Percentiles rank a stretch among this genome's conserved stretches.
These are phyloP conservation scores for Hylaeus volcanicus DNA, from an alignment of 1,140 invertebrate species.

Conservation along the genomic window DNA sequence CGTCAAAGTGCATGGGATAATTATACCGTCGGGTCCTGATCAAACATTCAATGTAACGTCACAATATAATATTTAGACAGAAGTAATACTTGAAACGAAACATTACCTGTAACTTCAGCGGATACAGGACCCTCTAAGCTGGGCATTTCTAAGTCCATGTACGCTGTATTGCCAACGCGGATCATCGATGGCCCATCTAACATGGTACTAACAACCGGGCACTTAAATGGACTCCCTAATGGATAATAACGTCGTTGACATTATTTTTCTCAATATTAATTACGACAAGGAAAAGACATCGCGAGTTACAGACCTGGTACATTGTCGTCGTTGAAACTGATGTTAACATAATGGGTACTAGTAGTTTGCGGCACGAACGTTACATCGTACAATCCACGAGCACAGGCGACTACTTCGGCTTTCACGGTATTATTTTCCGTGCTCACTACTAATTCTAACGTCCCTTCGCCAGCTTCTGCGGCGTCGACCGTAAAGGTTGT, in stretches of 20 bases:
- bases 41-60: constrained; percentile 32
- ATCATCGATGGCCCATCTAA: constrained; percentile 79
- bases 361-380: constrained; percentile 96
- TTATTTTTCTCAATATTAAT: not conserved
- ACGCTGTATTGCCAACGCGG: constrained; percentile 80
- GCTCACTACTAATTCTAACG: constrained; percentile 95
- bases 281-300: not conserved
- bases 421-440: constrained; percentile 93
- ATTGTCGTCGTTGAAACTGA: constrained; percentile 97
- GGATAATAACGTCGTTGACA: constrained; percentile 14
- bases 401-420: constrained; percentile 93
- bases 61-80: not conserved
- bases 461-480: constrained; percentile 96
- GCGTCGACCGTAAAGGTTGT: constrained; percentile 97
- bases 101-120: constrained; percentile 76
- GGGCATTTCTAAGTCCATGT: constrained; percentile 81
- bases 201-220: constrained; percentile 79
- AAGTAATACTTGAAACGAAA: not conserved
- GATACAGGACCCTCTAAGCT: constrained; percentile 74
- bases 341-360: constrained; percentile 95
- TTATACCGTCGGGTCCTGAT: constrained; percentile 83
- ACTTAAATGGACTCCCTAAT: constrained; percentile 93
- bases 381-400: constrained; percentile 96
- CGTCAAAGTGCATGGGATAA: constrained; percentile 80
- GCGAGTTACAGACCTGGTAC: constrained; percentile 84